A percentile compares a stretch with the other conserved stretches of the same genome.
phyloP scores from a whole-genome alignment of 1,140 invertebrate genomes.

The Pantala flavescens region DNA sequence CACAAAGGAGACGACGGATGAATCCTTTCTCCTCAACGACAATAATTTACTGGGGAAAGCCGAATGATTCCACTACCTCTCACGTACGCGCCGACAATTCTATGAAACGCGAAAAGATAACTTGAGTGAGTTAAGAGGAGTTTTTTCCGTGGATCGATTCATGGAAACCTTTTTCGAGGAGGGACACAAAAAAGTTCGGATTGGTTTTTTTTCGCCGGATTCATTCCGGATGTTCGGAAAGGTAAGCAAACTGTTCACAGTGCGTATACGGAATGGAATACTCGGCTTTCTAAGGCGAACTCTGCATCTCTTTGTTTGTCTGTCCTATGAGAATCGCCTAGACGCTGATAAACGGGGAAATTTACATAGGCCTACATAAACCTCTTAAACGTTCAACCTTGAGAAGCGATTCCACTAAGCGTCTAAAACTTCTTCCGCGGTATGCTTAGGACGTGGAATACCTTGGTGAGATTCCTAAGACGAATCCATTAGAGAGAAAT shows the following conservation, averaged over 20 bases:
- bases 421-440: not conserved
- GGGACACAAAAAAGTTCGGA: no score
- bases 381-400: not conserved
- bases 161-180: no score
- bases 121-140: not conserved
- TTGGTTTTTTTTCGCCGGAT: no score
- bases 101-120: not conserved
- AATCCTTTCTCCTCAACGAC: not conserved
- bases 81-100: not conserved
- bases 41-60: not conserved
- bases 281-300: no score
- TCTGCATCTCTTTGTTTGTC: not conserved
- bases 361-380: slow-evolving; percentile 7
- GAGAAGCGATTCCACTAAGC: not conserved
- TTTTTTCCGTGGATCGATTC: not conserved
- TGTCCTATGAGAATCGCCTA: not conserved
- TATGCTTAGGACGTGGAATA: not conserved
- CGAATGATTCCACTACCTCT: not conserved
- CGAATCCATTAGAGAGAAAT: slow-evolving; percentile 9
- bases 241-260: no score
- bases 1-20: no score
- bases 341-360: not conserved
- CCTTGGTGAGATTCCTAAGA: not conserved
- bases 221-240: no score
- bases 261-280: no score